phyloP scores from a whole-genome alignment of 2,888 invertebrate species.

The Itoplectis maculator region DNA sequence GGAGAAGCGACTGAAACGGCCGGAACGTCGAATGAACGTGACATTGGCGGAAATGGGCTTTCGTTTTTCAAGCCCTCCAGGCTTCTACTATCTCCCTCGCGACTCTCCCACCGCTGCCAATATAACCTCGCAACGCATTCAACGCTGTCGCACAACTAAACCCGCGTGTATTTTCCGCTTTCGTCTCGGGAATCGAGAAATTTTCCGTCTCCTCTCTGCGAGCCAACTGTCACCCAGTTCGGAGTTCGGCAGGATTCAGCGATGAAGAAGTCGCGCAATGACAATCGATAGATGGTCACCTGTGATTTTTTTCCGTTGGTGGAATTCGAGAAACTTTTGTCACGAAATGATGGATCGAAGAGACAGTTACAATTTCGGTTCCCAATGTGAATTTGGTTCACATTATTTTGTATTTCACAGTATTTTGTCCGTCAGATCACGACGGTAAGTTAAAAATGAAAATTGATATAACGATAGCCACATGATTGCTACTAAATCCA shows the following conservation, averaged over 20 bases:
- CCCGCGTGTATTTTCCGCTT: constrained; percentile 19
- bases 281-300: constrained; percentile 1
- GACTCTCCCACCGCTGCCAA: constrained; percentile 43
- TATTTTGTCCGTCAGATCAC: background rate
- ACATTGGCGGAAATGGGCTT: constrained; percentile 70
- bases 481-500: constrained; percentile 15
- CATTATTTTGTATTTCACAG: background rate
- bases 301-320: background rate
- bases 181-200: constrained; percentile 8
- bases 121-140: constrained; percentile 37
- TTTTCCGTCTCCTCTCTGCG: background rate
- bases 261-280: background rate
- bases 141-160: constrained; percentile 36
- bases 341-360: background rate
- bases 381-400: background rate
- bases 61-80: constrained; percentile 60
- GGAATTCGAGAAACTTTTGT: background rate
- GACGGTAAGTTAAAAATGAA: background rate
- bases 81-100: constrained; percentile 26
- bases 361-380: background rate
- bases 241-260: constrained; percentile 30
- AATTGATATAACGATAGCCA: background rate
- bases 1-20: constrained; percentile 40
- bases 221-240: constrained; percentile 23
- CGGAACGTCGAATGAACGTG: constrained; percentile 68